Conservation (phyloP, 2,797 vertebrate species). For the Myotis myotis region DNA sequence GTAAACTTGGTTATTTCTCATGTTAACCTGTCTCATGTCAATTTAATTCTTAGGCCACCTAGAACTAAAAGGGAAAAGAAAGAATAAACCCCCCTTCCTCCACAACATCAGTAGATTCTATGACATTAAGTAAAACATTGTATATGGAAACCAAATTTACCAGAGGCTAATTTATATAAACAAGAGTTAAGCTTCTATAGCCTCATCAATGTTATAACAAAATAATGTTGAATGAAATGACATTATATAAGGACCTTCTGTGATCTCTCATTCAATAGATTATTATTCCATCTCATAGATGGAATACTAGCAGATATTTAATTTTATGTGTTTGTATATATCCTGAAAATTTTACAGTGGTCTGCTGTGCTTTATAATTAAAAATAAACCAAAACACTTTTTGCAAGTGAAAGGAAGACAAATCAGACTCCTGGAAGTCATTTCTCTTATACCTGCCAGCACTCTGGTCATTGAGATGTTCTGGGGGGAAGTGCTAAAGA, state of each 20-base stretch:
- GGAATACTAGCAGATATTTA: not conserved
- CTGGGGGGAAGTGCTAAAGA: not conserved
- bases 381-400: conserved; percentile 15
- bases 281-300: not conserved
- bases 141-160: not conserved
- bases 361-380: not conserved
- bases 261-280: not conserved
- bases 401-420: not conserved
- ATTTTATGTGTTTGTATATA: not conserved
- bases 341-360: not conserved
- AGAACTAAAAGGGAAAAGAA: not conserved
- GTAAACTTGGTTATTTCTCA: not conserved
- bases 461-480: not conserved
- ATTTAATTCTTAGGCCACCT: not conserved
- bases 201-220: not conserved
- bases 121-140: not conserved
- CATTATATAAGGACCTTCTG: not conserved
- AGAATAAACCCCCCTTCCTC: not conserved
- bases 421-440: not conserved
- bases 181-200: not conserved
- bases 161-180: not conserved
- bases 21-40: not conserved
- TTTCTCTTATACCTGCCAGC: not conserved
- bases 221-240: not conserved
- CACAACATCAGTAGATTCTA: not conserved